These are phyloP conservation scores for Oreonectes daqikongensis DNA, from an alignment of 2,797 vertebrate species.

Conservation along the genomic window DNA sequence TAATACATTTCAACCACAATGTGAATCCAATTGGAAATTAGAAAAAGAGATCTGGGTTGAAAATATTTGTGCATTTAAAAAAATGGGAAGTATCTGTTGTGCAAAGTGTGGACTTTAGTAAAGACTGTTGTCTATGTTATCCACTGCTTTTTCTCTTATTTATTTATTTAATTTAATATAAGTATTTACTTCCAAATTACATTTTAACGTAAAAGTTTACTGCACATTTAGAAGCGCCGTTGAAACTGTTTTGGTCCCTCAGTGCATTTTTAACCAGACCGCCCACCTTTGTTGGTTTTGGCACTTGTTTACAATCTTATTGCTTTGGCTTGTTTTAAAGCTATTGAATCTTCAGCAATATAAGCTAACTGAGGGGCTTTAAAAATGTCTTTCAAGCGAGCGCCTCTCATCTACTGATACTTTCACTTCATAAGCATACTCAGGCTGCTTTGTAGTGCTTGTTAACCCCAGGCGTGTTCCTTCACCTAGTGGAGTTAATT, in stretches of 20 bases:
- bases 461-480: slow-evolving; percentile 26
- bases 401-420: slow-evolving; percentile 17
- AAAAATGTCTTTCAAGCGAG: slow-evolving; percentile 32
- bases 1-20: neutral
- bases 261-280: neutral
- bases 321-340: slow-evolving; percentile 18
- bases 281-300: slow-evolving; percentile 24
- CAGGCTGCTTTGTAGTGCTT: slow-evolving; percentile 14
- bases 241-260: neutral
- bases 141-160: too few relatives aligned
- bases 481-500: slow-evolving; percentile 42
- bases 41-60: slow-evolving; percentile 13
- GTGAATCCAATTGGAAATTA: neutral
- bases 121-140: too few relatives aligned
- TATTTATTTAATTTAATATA: too few relatives aligned
- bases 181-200: neutral
- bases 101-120: too few relatives aligned
- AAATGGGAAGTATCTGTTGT: neutral
- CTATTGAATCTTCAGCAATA: slow-evolving; percentile 19
- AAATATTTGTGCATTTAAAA: too few relatives aligned
- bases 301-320: neutral
- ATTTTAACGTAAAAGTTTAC: neutral
- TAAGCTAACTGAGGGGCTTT: slow-evolving; percentile 32
- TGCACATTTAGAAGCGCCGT: neutral
- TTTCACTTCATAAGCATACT: slow-evolving; percentile 21